Evolutionary conservation across 2,888 invertebrate species (phyloP).

Genomic region (Lochmaea crataegi): DNA sequence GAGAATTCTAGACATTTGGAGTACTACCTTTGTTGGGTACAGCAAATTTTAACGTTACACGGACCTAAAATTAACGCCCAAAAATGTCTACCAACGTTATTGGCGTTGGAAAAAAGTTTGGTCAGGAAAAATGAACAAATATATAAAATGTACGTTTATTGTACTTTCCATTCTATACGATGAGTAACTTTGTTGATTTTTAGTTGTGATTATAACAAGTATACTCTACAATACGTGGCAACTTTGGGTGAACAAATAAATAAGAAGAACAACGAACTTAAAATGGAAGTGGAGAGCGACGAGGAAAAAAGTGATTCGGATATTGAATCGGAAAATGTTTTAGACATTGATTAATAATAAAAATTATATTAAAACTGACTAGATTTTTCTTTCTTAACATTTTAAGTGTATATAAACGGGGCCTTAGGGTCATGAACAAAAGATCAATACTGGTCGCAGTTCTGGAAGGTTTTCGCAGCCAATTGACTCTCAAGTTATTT

Average conservation of each 20-base stretch:
- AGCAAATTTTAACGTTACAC: conserved; percentile 74
- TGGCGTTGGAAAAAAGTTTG: conserved; percentile 83
- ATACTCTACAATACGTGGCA: conserved; percentile 77
- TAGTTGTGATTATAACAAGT: conserved; percentile 92
- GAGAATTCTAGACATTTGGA: conserved; percentile 87
- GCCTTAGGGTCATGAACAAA: no score
- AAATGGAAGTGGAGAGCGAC: conserved; percentile 48
- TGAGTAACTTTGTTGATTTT: conserved; percentile 54
- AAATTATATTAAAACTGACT: neutral
- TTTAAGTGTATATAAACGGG: no score
- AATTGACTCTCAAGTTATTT: no score
- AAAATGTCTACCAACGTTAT: conserved; percentile 74
- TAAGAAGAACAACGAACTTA: conserved; percentile 51
- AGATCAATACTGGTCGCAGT: no score
- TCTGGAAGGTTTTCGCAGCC: no score
- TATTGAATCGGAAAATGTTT: conserved; percentile 27
- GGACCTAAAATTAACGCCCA: conserved; percentile 68
- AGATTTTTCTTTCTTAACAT: no score
- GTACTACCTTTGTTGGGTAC: conserved; percentile 87
- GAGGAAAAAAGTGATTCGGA: conserved; percentile 37
- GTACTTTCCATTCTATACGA: neutral
- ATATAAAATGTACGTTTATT: conserved; percentile 80
- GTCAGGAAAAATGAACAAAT: conserved; percentile 83
- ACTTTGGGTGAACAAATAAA: conserved; percentile 65
- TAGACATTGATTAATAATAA: conserved; percentile 19